Evolutionary conservation across 2,797 vertebrate genomes (phyloP).

Genomic region (Syngnathus acus): DNA sequence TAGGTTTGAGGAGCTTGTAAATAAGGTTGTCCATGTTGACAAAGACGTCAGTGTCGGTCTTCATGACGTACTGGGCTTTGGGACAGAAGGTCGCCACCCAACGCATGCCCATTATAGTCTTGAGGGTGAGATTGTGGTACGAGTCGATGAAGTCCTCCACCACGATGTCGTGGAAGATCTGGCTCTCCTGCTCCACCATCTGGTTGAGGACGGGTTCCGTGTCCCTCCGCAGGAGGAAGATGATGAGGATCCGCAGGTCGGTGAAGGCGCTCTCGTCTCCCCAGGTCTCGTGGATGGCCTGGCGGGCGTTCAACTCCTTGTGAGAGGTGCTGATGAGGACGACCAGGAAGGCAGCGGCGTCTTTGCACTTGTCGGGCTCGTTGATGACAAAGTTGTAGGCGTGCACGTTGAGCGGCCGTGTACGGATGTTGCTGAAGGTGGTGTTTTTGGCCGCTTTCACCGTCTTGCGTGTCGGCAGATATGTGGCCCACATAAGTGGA

Average conservation of each 20-base stretch:
- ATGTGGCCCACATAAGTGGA: slow-evolving; percentile 82
- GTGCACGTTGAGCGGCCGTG: slow-evolving; percentile 90
- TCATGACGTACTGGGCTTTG: slow-evolving; percentile 92
- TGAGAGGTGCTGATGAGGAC: slow-evolving; percentile 97
- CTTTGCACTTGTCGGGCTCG: slow-evolving; percentile 90
- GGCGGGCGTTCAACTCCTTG: slow-evolving; percentile 94
- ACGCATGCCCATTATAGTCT: slow-evolving; percentile 95
- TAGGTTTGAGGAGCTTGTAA: slow-evolving; percentile 91
- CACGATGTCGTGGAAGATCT: slow-evolving; percentile 96
- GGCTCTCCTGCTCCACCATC: slow-evolving; percentile 98
- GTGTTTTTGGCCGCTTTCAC: slow-evolving; percentile 77
- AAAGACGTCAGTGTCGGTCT: slow-evolving; percentile 97
- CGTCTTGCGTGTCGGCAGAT: slow-evolving; percentile 72
- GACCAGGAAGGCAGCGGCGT: slow-evolving; percentile 80
- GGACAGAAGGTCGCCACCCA: slow-evolving; percentile 93
- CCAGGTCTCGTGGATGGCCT: slow-evolving; percentile 96
- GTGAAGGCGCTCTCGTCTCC: slow-evolving; percentile 89
- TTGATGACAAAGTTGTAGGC: slow-evolving; percentile 91
- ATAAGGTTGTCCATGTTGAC: slow-evolving; percentile 99
- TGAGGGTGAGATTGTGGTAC: slow-evolving; percentile 96
- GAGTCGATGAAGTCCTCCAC: slow-evolving; percentile 95
- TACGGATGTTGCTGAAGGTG: slow-evolving; percentile 91
- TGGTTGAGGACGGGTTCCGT: slow-evolving; percentile 85
- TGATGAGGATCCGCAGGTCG: slow-evolving; percentile 83
- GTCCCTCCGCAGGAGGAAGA: slow-evolving; percentile 91